These are phyloP conservation scores for Serinus canaria DNA, from an alignment of 2,113 vertebrate genomes.

Conservation along the genomic window DNA sequence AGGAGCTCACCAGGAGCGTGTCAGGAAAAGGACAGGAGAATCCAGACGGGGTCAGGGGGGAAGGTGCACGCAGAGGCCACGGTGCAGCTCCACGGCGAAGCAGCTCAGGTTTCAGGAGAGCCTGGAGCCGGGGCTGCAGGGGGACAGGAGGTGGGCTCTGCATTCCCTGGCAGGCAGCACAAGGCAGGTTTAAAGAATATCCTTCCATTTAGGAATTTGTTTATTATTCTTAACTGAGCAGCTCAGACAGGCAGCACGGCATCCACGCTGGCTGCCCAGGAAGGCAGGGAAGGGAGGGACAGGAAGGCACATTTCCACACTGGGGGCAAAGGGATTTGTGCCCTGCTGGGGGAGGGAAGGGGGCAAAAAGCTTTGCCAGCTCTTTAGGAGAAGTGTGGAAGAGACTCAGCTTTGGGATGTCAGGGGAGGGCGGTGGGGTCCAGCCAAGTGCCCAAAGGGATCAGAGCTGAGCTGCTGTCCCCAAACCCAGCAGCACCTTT, in stretches of 20 bases:
- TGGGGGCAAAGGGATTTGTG: constrained; percentile 20
- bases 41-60: constrained; percentile 77
- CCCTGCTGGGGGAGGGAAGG: neutral
- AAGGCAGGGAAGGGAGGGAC: constrained; percentile 39
- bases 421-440: neutral
- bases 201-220: constrained; percentile 77
- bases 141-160: constrained; percentile 68
- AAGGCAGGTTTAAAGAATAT: constrained; percentile 74
- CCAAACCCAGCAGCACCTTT: neutral
- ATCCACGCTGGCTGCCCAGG: constrained; percentile 43
- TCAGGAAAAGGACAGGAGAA: constrained; percentile 52
- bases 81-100: constrained; percentile 40
- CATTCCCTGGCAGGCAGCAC: constrained; percentile 75
- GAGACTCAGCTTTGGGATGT: neutral
- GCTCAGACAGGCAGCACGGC: constrained; percentile 69
- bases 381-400: neutral
- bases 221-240: constrained; percentile 79
- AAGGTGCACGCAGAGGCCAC: constrained; percentile 77
- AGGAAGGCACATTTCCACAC: constrained; percentile 59
- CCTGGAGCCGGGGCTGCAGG: constrained; percentile 63
- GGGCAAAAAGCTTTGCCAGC: neutral
- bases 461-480: neutral
- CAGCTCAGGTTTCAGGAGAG: constrained; percentile 68
- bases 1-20: constrained; percentile 12
- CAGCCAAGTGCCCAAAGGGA: neutral